Percentiles rank a stretch among this genome's conserved stretches.
phyloP scores from a whole-genome alignment of 2,888 invertebrate species.

The Pyrrhosoma nymphula region DNA sequence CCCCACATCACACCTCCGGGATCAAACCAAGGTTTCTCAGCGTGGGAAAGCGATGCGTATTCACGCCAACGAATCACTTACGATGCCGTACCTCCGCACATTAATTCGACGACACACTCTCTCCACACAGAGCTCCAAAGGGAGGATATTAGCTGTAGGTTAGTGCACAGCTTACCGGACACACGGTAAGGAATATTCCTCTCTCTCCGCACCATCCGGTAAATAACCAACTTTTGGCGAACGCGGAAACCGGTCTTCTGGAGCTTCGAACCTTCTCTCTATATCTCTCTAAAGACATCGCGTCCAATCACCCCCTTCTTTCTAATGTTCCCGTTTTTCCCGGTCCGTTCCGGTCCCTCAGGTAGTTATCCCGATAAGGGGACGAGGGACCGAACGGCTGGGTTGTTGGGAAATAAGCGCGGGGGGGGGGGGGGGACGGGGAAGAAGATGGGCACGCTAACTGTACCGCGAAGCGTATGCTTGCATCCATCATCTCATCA shows the following conservation, averaged over 20 bases:
- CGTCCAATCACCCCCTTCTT: neutral
- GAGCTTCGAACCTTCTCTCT: neutral
- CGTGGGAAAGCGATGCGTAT: neutral
- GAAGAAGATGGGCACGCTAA: neutral
- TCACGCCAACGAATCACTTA: neutral
- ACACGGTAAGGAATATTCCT: neutral
- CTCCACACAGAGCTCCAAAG: neutral
- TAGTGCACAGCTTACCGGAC: neutral
- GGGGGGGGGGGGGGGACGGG: neutral
- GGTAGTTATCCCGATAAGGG: conserved; percentile 12
- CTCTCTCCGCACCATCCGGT: neutral
- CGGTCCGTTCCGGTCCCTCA: neutral
- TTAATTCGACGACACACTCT: neutral
- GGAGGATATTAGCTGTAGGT: neutral
- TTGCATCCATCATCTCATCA: conserved; percentile 32
- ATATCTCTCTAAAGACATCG: too few species aligned
- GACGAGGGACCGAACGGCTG: neutral
- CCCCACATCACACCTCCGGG: neutral
- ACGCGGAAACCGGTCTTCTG: neutral
- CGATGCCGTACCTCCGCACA: neutral
- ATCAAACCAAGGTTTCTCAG: neutral
- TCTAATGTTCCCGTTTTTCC: conserved; percentile 7
- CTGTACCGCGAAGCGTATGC: conserved; percentile 28
- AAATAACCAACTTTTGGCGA: neutral
- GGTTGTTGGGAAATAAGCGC: neutral